These are phyloP conservation scores for Anableps anableps DNA, from an alignment of 2,797 vertebrate genomes.

Conservation along the genomic window DNA sequence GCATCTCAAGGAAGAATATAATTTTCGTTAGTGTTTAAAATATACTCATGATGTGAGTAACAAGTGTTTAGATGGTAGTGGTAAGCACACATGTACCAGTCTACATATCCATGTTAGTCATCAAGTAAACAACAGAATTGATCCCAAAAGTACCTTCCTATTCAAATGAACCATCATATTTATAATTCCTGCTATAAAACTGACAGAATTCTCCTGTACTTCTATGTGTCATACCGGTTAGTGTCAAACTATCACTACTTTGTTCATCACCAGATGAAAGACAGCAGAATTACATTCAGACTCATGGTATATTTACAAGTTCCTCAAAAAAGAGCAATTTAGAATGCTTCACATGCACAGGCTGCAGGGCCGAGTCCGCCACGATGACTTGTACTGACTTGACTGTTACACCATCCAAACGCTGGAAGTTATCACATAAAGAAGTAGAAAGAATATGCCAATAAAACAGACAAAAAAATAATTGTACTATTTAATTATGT, in stretches of 20 bases:
- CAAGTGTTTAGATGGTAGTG: not conserved
- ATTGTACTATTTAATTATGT: not conserved
- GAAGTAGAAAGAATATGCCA: not conserved
- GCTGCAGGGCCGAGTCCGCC: not conserved
- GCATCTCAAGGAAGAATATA: not conserved
- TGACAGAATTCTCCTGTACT: slow-evolving; percentile 11
- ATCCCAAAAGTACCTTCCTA: slow-evolving; percentile 13
- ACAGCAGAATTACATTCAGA: slow-evolving; percentile 23
- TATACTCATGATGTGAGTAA: not conserved
- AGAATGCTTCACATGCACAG: slow-evolving; percentile 18
- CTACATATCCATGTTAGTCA: not conserved
- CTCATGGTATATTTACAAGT: not conserved
- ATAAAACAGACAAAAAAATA: not conserved
- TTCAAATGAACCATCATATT: not conserved
- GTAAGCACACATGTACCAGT: not conserved
- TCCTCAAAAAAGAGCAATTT: not conserved
- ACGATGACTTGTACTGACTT: not conserved
- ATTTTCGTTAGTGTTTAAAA: not conserved
- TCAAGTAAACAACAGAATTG: slow-evolving; percentile 1
- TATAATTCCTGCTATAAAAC: not conserved
- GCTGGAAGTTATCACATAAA: not conserved
- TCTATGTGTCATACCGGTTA: not conserved
- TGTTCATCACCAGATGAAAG: not conserved
- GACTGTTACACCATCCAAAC: not conserved
- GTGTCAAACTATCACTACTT: slow-evolving; percentile 3